Base-by-base conservation (phyloP, 53 echinoderm and acorn worm genomes). In the Temnopleurus reevesii region DNA sequence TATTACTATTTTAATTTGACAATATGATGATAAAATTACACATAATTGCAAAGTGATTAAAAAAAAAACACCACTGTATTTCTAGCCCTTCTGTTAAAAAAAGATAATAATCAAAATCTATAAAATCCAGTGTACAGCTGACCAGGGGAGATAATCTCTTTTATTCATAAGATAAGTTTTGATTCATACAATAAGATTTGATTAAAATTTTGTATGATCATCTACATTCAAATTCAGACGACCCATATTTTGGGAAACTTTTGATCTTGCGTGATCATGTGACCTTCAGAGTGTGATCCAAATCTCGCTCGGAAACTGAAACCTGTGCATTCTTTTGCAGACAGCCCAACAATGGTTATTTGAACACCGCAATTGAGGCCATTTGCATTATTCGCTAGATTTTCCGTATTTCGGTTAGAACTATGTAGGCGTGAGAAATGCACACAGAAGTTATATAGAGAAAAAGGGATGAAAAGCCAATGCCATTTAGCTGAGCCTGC, bases 361-460 rank as follows among this genome's bases (percentile, higher is more conserved):
- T 71, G 71, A 38, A 71, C 71, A 38, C 41, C n/a, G 71, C 71
- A 21, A 41, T 71, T 71, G 36, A 71, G 38, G 38, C 21, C 21
- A 21, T 41, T 71, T 43, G 38, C 36, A 71, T 71, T 38, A 71
- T 49, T 80, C 23, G 30, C 46, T 26, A 10, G 80, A 80, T 80
- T 80, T 80, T 29, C 53, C 80, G 80, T 30, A 29, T 80, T 80
- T 80, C 77, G 51, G 80, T 49, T 51, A 15, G 53, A 83, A 55
- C 34, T 55, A 55, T 34, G 83, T 83, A 83, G 83, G 83, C 55
- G 83, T 83, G 83, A 83, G 83, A 83, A 83, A 83, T 56, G 83
- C 83, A 83, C 83, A 83, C 83, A 83, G 15, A 55, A 56, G 49
- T 31, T 49, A 49, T 3, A 79, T 28, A 49, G 49, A 79, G 79